Evolutionary conservation across 1,140 invertebrate genomes (phyloP), one percentile per base, ranked within the genome.

Genomic region (Drosophila navojoa): DNA sequence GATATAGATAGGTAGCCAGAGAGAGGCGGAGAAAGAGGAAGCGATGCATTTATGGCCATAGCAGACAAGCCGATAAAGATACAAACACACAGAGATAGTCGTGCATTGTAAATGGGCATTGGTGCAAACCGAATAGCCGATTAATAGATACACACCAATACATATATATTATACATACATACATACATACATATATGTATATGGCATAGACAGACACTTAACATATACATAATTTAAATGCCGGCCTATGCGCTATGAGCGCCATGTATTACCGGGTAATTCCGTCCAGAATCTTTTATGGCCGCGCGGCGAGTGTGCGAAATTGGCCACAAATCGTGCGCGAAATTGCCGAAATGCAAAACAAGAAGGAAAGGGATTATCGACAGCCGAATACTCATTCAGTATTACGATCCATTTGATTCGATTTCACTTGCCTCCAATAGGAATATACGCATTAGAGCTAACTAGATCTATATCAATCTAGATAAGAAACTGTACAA

Each of bases 221-320:
- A 73, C 72, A 84, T 84, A 70, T n/a, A n/a, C n/a, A n/a, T 76
- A 76, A 79, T 84, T 84, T 84, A 67, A 84, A 79, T 76, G 79
- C 67, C 67, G 53, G 61, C 42, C 61, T 32, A 42, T 25, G 55
- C 44, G 19, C 35, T 25, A 29, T 55, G 49, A 38, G 68, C 45
- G 35, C 11, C 11, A n/a, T 35, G 58, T 54, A 60, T 68, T 68
- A 52, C 57, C 57, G 57, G 32, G 32, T 29, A 29, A 29, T 29
- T 29, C 27, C 19, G 19, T 22, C 16, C 47, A 53, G 66, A 50
- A 55, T 71, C 53, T 70, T 50, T 80, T 80, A 80, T 80, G 72
- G 61, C 55, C 71, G 64, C 53, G 49, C 44, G 32, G 71, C 74
- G 64, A 64, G 57, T 45, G 42, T 40, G 50, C 25, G 6, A 59